phyloP scores from a whole-genome alignment of 2,888 invertebrate species.

The Rutpela maculata region DNA sequence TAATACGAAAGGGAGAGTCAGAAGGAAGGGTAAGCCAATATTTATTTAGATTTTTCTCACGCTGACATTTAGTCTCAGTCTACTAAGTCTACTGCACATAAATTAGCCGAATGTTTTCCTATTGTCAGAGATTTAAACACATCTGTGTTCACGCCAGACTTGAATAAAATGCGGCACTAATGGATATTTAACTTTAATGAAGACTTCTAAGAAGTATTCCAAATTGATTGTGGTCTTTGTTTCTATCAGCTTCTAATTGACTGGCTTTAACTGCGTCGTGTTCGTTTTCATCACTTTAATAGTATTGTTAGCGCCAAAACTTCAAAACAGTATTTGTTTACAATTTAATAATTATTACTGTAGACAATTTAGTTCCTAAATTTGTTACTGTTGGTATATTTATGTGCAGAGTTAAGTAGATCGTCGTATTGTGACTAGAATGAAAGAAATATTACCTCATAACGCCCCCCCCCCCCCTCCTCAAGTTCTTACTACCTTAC shows the following conservation, averaged over 20 bases:
- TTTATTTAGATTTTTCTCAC: conserved; percentile 7
- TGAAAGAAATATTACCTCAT: too few relatives aligned
- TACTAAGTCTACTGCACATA: conserved; percentile 2
- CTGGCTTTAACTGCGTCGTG: not conserved
- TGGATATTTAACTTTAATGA: conserved; percentile 48
- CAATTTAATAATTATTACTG: too few relatives aligned
- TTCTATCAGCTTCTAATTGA: not conserved
- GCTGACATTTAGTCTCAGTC: not conserved
- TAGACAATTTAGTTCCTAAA: too few relatives aligned
- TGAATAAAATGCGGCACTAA: conserved; percentile 39
- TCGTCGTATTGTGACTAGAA: too few relatives aligned
- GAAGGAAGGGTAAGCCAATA: conserved; percentile 7
- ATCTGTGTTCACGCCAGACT: conserved; percentile 31
- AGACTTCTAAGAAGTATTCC: conserved; percentile 40
- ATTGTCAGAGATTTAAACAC: conserved; percentile 29
- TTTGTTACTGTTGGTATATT: too few relatives aligned
- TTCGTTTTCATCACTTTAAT: not conserved
- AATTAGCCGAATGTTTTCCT: conserved; percentile 31
- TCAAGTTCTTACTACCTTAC: too few relatives aligned
- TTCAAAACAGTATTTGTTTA: too few relatives aligned
- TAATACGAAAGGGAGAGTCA: not conserved
- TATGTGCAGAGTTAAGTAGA: not conserved
- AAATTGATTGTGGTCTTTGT: conserved; percentile 7
- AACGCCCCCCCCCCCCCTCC: too few relatives aligned
- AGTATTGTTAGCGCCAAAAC: too few relatives aligned